Conservation (phyloP, 92 coral and sea anemone species). For the Epizoanthus fatuus region DNA sequence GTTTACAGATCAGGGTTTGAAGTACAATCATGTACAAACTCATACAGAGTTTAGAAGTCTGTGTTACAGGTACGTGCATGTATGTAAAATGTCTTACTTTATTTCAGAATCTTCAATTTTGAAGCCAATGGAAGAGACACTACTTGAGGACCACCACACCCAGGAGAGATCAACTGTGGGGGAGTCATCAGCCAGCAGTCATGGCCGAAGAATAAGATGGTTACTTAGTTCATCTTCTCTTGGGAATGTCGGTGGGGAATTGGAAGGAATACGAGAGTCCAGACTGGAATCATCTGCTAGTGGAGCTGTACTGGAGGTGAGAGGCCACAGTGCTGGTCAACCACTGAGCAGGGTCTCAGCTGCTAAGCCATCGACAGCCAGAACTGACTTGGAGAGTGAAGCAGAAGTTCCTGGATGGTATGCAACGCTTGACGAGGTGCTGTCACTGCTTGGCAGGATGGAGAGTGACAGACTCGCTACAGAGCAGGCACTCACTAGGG, state of each 20-base stretch:
- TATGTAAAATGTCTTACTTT: neutral
- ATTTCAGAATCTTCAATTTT: slow-evolving; percentile 26
- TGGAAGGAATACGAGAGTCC: slow-evolving; percentile 42
- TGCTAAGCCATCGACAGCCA: slow-evolving; percentile 56
- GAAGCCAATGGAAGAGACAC: slow-evolving; percentile 3
- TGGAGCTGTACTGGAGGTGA: slow-evolving; percentile 84
- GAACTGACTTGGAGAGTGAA: slow-evolving; percentile 45
- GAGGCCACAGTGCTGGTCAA: slow-evolving; percentile 81
- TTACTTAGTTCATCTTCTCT: slow-evolving; percentile 88
- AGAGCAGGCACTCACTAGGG: slow-evolving; percentile 77
- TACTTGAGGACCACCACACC: slow-evolving; percentile 24
- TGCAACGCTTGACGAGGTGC: slow-evolving; percentile 81
- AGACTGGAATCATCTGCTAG: slow-evolving; percentile 90
- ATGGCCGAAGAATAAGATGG: slow-evolving; percentile 83
- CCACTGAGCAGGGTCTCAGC: slow-evolving; percentile 51
- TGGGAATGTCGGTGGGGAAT: slow-evolving; percentile 69
- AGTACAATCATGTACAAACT: too few relatives aligned
- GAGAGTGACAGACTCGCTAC: slow-evolving; percentile 91
- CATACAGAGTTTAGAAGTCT: too few relatives aligned
- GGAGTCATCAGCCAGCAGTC: slow-evolving; percentile 69
- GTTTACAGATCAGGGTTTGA: too few relatives aligned
- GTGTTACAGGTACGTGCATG: too few relatives aligned
- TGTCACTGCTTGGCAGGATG: slow-evolving; percentile 85
- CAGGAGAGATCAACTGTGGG: slow-evolving; percentile 41
- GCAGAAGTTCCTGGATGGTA: slow-evolving; percentile 65